Base-by-base conservation (phyloP, 2,797 vertebrate species). In the Acestrorhynchus altus region DNA sequence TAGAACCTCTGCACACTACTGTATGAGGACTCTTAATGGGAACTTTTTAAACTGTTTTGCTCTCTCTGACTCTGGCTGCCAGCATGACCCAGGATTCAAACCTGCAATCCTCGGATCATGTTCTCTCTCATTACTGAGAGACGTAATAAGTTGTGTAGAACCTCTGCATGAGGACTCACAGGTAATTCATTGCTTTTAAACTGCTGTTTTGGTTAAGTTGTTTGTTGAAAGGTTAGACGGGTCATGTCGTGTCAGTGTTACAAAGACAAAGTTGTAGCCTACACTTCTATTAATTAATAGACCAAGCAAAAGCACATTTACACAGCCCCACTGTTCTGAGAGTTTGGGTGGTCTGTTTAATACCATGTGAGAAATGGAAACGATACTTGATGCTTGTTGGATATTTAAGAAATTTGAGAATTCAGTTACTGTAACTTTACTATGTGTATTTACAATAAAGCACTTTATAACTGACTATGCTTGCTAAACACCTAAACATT, bases 311-410 rank as follows among this genome's bases (percentile, higher is more conserved):
- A 76, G 59, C 59, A 61, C 8, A 59, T 28, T 12, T 65, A 64
- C 64, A 44, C 46, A 49, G 59, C 72, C 60, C 42, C 42, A 39
- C 26, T 73, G 61, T 57, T 15, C 46, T 75, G 65, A 72, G 54
- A 9, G 1, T 60, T 42, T 24, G 75, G 57, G 64, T 78, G 66
- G 76, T 69, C 40, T 69, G 67, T 54, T 22, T 44, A 59, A 44
- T 81, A 44, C 59, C 20, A 61, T 67, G n/a, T 24, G 28, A 28
- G 54, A 28, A 59, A 54, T 72, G 64, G 10, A 26, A 49, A 46
- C 66, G 54, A 76, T 83, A 83, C 76, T 81, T 79, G 91, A 93
- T 77, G 51, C 75, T 76, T 77, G 11, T 69, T 15, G 49, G 39
- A 28, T 15, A 35, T 61, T 31, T 35, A 20, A 3, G 9, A 47